Evolutionary conservation across 2,113 vertebrate genomes (phyloP), one percentile per base, ranked within the genome.

Genomic region (Aramus guarauna): DNA sequence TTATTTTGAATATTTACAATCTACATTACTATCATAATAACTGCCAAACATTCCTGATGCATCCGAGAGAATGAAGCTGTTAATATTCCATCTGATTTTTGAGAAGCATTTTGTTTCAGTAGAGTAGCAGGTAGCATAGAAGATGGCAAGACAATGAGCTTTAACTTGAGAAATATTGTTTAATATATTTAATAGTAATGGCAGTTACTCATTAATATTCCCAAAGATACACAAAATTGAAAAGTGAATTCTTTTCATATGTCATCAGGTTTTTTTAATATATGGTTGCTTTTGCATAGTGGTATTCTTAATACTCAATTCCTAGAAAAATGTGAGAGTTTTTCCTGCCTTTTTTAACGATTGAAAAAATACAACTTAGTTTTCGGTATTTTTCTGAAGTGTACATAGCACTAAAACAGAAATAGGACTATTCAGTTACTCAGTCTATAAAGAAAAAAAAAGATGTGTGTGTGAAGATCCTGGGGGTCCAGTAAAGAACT

Each of bases 401-500:
- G 15, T 53, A 27, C 5, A 2, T 62, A 72, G n/a, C 67, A 72
- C 29, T 88, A 26, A 72, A 67, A 9, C 6, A 30, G 30, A 22
- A 76, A 19, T 50, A 47, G 20, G 18, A 23, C 14, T 39, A 41
- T 72, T 84, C 14, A 12, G 17, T 13, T 76, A 34, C 9, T 91
- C 41, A n/a, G 9, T 52, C 11, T 62, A 4, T 47, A 63, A 63
- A 36, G 47, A 43, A 56, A 72, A 90, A 43, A 6, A 43, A 6
- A 3, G 2, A 0, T 16, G 6, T 26, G 13, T 55, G 0, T 64
- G 2, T 63, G 27, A 8, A 55, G 23, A 59, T 47, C 10, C 4
- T 55, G 27, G 22, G 14, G 4, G 9, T 66, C 89, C 13, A 41
- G 41, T 55, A 41, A 83, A 59, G 52, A 24, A 12, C 37, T 90